phyloP scores from a whole-genome alignment of 2,113 vertebrate genomes.

The Balaenoptera acutorostrata region DNA sequence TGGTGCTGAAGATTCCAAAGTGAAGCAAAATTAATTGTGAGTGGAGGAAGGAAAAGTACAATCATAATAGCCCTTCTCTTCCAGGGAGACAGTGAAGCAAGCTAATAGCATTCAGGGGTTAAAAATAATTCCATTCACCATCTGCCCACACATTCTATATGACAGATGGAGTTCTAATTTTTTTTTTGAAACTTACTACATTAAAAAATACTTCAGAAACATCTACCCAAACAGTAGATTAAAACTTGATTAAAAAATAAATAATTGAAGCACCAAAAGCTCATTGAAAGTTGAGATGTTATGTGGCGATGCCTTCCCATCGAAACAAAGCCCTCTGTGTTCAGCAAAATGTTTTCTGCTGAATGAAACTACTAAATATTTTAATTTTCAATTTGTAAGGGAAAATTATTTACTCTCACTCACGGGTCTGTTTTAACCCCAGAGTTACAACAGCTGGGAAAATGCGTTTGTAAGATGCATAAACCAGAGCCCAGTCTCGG shows the following conservation, averaged over 20 bases:
- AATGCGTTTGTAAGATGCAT: neutral
- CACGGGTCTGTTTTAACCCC: neutral
- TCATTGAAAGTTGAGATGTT: neutral
- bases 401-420: neutral
- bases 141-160: neutral
- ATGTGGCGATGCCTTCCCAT: neutral
- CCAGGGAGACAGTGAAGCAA: neutral
- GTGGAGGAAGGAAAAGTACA: neutral
- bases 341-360: neutral
- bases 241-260: constrained; percentile 63
- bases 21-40: neutral
- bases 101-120: constrained; percentile 14
- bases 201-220: constrained; percentile 38
- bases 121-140: constrained; percentile 40
- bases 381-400: constrained; percentile 1
- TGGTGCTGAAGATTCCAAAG: neutral
- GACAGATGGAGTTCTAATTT: constrained; percentile 33
- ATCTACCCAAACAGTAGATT: constrained; percentile 57
- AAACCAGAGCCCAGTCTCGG: neutral
- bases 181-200: neutral
- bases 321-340: neutral
- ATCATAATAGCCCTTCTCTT: neutral
- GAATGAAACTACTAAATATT: neutral
- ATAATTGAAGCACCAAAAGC: constrained; percentile 49
- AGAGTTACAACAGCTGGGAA: neutral